Evolutionary conservation across 1,140 invertebrate species (phyloP), one percentile per base, ranked within the genome.

Genomic region (Heterodera schachtii): DNA sequence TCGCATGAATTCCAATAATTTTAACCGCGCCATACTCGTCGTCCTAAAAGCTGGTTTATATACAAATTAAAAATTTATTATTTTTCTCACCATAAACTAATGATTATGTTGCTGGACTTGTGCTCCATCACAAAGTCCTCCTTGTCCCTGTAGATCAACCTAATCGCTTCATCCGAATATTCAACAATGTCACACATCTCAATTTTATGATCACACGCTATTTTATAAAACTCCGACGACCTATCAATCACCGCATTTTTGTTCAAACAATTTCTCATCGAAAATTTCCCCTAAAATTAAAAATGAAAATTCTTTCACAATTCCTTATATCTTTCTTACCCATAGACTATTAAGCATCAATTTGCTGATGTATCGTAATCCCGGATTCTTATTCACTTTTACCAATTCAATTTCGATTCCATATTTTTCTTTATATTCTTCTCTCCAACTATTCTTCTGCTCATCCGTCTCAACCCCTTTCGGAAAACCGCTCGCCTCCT

Each of bases 131-230:
- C 69, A 31, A 71, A 71, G 9, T 71, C 69, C 44, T 71, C 44
- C 44, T 71, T 71, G 21, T 71, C 69, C 69, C 41, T 71, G 69
- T 71, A 71, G 11, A 71, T 19, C 13, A 71, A 2, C 4, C 69
- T 7, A 21, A 71, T 71, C 6, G 69, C 31, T 0, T 31, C 69
- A 11, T 4, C 11, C 31, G 31, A 31, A 43, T 46, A 41, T 31
- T 71, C 69, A 31, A 71, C 44, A 71, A 71, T 71, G 3, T 71
- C 69, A 5, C 41, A 31, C 21, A 71, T 71, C 44, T 71, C 69
- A 9, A 43, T 71, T 31, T 71, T 71, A 19, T 71, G 69, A 13
- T 71, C 69, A 5, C 31, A 21, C 6, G 19, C 69, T 19, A 71
- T 9, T 71, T 19, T 1, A 5, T 71, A 71, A 71, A 71, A 71